phyloP scores from a whole-genome alignment of 2,888 invertebrate genomes.

The Lobophora halterata region DNA sequence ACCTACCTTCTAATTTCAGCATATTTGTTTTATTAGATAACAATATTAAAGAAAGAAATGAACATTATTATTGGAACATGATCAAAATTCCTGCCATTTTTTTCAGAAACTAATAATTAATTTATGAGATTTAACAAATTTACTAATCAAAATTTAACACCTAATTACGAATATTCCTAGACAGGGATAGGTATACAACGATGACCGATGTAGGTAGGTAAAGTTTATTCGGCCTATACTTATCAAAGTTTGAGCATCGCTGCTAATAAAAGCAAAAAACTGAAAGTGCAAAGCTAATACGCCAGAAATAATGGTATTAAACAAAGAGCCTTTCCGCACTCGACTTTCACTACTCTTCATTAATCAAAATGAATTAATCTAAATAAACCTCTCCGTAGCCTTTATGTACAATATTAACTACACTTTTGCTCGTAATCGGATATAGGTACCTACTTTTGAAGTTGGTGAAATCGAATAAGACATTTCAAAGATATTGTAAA shows the following conservation, averaged over 20 bases:
- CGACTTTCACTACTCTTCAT: slow-evolving; percentile 61
- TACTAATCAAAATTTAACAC: too few species aligned
- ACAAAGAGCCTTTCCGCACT: slow-evolving; percentile 43
- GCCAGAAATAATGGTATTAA: slow-evolving; percentile 30
- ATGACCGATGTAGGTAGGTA: too few species aligned
- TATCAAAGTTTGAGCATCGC: slow-evolving; percentile 12
- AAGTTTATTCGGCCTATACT: slow-evolving; percentile 8
- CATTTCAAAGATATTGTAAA: slow-evolving; percentile 13
- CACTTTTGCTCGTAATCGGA: slow-evolving; percentile 28
- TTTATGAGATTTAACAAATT: too few species aligned
- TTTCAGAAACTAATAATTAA: too few species aligned
- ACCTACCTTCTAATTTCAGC: too few species aligned
- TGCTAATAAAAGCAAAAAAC: slow-evolving; percentile 18
- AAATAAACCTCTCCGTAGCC: slow-evolving; percentile 45
- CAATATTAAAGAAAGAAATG: too few species aligned
- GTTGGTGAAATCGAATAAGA: slow-evolving; percentile 29
- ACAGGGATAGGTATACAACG: too few species aligned
- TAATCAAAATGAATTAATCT: slow-evolving; percentile 67
- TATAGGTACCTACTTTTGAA: slow-evolving; percentile 27
- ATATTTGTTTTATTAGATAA: too few species aligned
- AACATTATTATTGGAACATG: too few species aligned
- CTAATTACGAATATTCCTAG: too few species aligned
- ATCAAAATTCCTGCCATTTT: too few species aligned
- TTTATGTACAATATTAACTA: slow-evolving; percentile 28
- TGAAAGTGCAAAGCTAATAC: slow-evolving; percentile 28